Conservation (phyloP, 1,140 invertebrate species). For the Mylabris phalerata region DNA sequence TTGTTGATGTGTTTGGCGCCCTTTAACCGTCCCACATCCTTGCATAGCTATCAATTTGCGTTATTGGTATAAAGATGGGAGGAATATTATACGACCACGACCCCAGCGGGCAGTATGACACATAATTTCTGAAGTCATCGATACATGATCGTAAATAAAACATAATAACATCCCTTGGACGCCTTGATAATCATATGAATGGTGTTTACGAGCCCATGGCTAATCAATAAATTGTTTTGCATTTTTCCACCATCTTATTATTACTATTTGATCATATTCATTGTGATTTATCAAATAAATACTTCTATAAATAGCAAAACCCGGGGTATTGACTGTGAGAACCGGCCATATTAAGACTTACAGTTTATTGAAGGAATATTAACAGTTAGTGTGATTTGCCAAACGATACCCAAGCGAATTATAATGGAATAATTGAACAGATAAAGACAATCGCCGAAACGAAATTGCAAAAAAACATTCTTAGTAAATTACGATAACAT, state of each 20-base stretch:
- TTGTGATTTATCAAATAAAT: not conserved
- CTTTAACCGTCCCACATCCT: constrained; percentile 11
- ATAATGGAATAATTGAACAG: constrained; percentile 17
- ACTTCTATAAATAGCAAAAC: not conserved
- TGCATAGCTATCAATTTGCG: constrained; percentile 5
- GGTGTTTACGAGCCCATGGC: constrained; percentile 15
- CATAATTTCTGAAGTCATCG: constrained; percentile 29
- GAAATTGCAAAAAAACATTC: no score
- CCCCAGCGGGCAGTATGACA: constrained; percentile 29
- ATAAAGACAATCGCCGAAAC: constrained; percentile 1
- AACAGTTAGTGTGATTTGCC: no score
- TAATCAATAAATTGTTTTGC: constrained; percentile 15
- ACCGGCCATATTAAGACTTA: no score
- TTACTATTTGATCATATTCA: constrained; percentile 3
- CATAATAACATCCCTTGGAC: constrained; percentile 22
- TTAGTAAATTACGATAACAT: no score
- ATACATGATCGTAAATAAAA: constrained; percentile 26
- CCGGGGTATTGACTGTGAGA: not conserved
- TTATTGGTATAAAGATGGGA: constrained; percentile 8
- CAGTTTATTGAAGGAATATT: no score
- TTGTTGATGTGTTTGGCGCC: not conserved
- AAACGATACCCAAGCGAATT: not conserved
- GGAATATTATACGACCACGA: constrained; percentile 17
- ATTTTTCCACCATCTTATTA: not conserved
- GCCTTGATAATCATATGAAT: constrained; percentile 14